A percentile compares a stretch with the other conserved stretches of the same genome.
Conservation (phyloP, 2,797 vertebrate species). For the Petrocephalus sullivani region DNA sequence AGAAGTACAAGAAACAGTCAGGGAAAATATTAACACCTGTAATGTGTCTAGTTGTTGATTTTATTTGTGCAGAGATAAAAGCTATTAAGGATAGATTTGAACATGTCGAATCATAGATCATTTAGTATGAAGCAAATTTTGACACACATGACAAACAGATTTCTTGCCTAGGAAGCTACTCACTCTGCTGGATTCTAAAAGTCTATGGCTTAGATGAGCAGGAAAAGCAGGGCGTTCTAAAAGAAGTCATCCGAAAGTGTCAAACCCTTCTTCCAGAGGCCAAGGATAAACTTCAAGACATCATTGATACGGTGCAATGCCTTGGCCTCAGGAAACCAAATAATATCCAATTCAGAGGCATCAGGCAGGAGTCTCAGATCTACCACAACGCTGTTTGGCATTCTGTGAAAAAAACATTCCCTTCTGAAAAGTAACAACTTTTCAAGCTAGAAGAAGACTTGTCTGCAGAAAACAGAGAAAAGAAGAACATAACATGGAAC, state of each 20-base stretch:
- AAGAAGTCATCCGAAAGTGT: background rate
- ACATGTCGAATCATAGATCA: background rate
- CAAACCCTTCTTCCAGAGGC: background rate
- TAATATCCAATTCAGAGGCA: background rate
- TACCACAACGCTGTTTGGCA: background rate
- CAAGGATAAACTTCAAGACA: background rate
- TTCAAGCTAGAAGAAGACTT: background rate
- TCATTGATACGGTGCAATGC: background rate
- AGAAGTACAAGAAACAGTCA: background rate
- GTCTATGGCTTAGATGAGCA: background rate
- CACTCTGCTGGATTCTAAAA: background rate
- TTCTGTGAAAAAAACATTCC: background rate
- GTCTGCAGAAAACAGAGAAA: background rate
- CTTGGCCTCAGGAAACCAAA: background rate
- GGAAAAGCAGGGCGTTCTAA: background rate
- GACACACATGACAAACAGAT: background rate
- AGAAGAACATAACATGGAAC: background rate
- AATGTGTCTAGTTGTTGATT: background rate
- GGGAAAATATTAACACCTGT: background rate
- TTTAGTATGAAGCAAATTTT: background rate
- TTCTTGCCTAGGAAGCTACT: background rate
- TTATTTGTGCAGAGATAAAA: background rate
- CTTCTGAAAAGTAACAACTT: background rate
- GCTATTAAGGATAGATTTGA: background rate
- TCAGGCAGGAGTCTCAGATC: background rate